Conservation (phyloP, 2,797 vertebrate genomes). For the Anas acuta region DNA sequence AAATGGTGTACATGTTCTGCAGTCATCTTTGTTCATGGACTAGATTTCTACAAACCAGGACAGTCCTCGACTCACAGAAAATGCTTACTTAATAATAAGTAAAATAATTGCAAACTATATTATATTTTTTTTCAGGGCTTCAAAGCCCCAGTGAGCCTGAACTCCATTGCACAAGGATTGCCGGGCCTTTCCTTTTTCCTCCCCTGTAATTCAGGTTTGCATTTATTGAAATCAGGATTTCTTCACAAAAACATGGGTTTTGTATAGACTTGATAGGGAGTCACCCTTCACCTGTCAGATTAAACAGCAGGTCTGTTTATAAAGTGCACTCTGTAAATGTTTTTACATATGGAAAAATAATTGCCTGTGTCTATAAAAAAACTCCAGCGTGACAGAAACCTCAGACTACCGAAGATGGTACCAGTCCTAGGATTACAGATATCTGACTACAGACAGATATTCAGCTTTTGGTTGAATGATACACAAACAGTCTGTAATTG, state of each 20-base stretch:
- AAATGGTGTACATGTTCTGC: neutral
- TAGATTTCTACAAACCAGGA: neutral
- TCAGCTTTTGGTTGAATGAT: constrained; percentile 14
- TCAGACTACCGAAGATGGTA: neutral
- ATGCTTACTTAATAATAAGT: neutral
- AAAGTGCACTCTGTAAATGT: neutral
- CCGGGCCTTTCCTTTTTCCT: neutral
- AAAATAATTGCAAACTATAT: neutral
- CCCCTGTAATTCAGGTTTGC: neutral
- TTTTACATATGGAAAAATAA: neutral
- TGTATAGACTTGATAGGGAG: neutral
- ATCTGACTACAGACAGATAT: neutral
- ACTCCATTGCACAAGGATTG: neutral
- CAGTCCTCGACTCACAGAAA: neutral
- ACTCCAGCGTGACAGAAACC: neutral
- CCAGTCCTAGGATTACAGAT: neutral
- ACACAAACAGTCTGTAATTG: neutral
- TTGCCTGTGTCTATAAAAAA: neutral
- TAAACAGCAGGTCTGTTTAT: neutral
- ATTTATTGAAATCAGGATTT: neutral
- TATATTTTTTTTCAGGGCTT: neutral
- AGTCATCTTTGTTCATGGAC: neutral
- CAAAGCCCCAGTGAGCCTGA: neutral
- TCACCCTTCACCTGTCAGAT: neutral
- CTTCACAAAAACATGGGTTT: neutral